These are phyloP conservation scores for Phoenoteleia sp. DNA, from an alignment of 2,888 invertebrate species.

Conservation along the genomic window DNA sequence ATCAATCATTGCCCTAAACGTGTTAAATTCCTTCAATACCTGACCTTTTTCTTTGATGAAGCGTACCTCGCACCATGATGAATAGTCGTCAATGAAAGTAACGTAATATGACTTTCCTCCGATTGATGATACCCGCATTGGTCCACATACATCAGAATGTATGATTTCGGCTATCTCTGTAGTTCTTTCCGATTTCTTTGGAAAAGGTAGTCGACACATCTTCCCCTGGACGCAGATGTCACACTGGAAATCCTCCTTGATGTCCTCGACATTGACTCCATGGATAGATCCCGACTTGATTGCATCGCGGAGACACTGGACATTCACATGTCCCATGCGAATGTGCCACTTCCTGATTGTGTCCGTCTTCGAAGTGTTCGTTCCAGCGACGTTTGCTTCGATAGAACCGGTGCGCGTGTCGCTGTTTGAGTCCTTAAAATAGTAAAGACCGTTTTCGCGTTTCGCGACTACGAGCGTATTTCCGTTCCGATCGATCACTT, in stretches of 20 bases:
- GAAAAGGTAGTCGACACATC: not conserved
- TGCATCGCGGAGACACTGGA: not conserved
- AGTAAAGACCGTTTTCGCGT: not conserved
- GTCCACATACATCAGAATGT: conserved; percentile 74
- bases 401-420: not conserved
- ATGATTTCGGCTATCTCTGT: conserved; percentile 59
- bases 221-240: not conserved
- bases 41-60: conserved; percentile 71
- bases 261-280: not conserved
- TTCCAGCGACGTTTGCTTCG: not conserved
- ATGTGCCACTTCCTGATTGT: not conserved
- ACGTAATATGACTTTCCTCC: conserved; percentile 69
- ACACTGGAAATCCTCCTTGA: not conserved
- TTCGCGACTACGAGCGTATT: conserved; percentile 27
- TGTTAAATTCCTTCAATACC: conserved; percentile 63
- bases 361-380: not conserved
- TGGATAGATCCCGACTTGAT: not conserved
- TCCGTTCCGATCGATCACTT: conserved; percentile 27
- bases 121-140: conserved; percentile 66
- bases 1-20: conserved; percentile 63
- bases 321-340: not conserved
- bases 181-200: not conserved
- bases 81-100: conserved; percentile 73
- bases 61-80: conserved; percentile 32
- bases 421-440: not conserved